phyloP scores from a whole-genome alignment of 2,797 vertebrate genomes.

The Hemitrygon akajei region DNA sequence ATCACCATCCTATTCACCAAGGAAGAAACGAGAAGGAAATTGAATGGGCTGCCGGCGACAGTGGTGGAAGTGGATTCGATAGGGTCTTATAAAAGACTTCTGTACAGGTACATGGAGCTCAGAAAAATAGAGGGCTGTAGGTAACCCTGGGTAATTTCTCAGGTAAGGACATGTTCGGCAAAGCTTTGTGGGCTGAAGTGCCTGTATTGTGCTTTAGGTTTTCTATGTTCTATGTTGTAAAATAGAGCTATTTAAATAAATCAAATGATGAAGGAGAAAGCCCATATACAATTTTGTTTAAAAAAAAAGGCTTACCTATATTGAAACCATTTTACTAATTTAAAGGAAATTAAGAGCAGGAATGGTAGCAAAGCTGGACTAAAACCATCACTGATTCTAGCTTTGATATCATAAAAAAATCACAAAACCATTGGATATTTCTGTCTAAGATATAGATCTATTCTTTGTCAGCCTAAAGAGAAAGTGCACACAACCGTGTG shows the following conservation, averaged over 20 bases:
- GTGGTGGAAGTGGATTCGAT: too few species aligned
- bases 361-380: neutral
- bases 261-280: neutral
- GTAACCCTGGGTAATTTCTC: too few species aligned
- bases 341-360: neutral
- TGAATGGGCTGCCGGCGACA: too few species aligned
- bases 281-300: neutral
- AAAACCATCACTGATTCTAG: neutral
- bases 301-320: neutral
- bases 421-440: neutral
- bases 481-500: neutral
- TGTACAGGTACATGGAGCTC: too few species aligned
- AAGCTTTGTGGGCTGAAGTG: too few species aligned
- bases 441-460: neutral
- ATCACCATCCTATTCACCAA: too few species aligned
- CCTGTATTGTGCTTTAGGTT: too few species aligned
- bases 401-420: neutral
- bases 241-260: neutral
- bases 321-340: neutral
- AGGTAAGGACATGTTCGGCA: too few species aligned
- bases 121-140: too few species aligned
- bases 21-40: too few species aligned
- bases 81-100: too few species aligned
- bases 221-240: neutral
- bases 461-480: neutral